phyloP scores from a whole-genome alignment of 2,797 vertebrate genomes.

The Naso thynnoides region DNA sequence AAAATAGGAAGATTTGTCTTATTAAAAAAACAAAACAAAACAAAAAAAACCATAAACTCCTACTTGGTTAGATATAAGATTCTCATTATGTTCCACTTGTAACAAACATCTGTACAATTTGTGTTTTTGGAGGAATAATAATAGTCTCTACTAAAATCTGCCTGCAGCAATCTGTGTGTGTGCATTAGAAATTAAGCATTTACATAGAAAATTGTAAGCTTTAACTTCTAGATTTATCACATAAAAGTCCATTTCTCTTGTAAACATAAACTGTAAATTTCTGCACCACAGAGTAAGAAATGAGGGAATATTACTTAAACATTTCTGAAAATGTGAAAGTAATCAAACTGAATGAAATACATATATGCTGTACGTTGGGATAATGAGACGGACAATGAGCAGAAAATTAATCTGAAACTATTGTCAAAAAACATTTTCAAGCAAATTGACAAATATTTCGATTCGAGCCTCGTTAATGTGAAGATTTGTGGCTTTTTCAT shows the following conservation, averaged over 20 bases:
- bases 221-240: constrained; percentile 16
- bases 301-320: neutral
- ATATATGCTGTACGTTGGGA: too few relatives aligned
- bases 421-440: too few relatives aligned
- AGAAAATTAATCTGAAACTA: too few relatives aligned
- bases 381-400: too few relatives aligned
- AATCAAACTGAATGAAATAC: neutral
- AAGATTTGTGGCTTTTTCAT: neutral
- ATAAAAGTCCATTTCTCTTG: constrained; percentile 22
- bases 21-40: too few relatives aligned
- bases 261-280: constrained; percentile 51
- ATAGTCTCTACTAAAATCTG: constrained; percentile 40
- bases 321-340: neutral
- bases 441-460: too few relatives aligned
- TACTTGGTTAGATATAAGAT: constrained; percentile 22
- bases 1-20: constrained; percentile 11
- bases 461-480: too few relatives aligned
- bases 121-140: constrained; percentile 5
- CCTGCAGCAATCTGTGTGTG: constrained; percentile 25
- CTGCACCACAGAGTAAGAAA: constrained; percentile 10
- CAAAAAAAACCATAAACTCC: constrained; percentile 21
- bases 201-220: constrained; percentile 37
- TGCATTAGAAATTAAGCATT: constrained; percentile 45
- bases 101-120: constrained; percentile 33
- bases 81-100: constrained; percentile 12